phyloP scores from a whole-genome alignment of 2,797 vertebrate genomes.

The Orestias chungarensis region DNA sequence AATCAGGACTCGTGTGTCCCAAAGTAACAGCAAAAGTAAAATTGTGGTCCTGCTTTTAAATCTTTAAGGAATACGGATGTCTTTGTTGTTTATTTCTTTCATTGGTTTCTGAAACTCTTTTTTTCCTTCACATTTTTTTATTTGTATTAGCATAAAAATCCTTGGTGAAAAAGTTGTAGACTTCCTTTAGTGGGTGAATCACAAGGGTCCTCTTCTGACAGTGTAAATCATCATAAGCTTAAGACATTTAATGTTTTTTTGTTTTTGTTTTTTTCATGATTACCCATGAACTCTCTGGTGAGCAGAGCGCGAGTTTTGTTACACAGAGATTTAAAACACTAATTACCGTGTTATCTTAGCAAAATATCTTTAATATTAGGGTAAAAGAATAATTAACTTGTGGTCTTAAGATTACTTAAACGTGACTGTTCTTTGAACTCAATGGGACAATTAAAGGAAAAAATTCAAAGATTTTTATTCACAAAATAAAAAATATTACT shows the following conservation, averaged over 20 bases:
- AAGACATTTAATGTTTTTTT: neutral
- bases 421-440: neutral
- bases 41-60: constrained; percentile 14
- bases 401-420: neutral
- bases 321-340: neutral
- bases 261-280: neutral
- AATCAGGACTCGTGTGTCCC: constrained; percentile 20
- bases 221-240: neutral
- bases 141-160: neutral
- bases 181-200: neutral
- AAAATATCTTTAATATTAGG: neutral
- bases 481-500: too few relatives aligned
- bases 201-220: neutral
- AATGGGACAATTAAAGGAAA: neutral
- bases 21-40: constrained; percentile 6
- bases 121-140: neutral
- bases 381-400: neutral
- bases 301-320: neutral
- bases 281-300: neutral
- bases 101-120: neutral
- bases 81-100: neutral
- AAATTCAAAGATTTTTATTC: too few relatives aligned
- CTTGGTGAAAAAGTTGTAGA: too few relatives aligned
- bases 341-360: neutral
- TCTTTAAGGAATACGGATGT: neutral